Conservation (phyloP, 2,797 vertebrate genomes). For the Lacerta agilis region DNA sequence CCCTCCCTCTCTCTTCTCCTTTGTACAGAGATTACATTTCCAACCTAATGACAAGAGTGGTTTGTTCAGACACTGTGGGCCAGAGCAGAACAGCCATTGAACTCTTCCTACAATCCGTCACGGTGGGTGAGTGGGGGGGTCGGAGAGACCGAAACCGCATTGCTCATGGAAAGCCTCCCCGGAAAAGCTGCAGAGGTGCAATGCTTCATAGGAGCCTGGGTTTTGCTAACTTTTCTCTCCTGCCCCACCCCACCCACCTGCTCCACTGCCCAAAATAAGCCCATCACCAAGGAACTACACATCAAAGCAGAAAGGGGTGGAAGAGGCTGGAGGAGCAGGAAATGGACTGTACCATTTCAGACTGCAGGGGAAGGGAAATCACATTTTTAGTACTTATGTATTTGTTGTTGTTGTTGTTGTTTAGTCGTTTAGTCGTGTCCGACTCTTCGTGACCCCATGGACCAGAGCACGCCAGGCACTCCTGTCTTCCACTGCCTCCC, state of each 20-base stretch:
- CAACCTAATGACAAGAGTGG: slow-evolving; percentile 56
- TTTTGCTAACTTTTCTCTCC: rapidly evolving
- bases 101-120: slow-evolving; percentile 51
- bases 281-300: too few relatives aligned
- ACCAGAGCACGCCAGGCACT: too few relatives aligned
- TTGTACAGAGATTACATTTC: slow-evolving; percentile 64
- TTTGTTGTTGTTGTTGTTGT: too few relatives aligned
- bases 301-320: too few relatives aligned
- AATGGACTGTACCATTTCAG: background rate
- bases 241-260: background rate
- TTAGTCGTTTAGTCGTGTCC: too few relatives aligned
- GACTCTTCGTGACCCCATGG: too few relatives aligned
- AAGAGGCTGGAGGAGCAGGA: background rate
- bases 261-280: background rate
- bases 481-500: too few relatives aligned
- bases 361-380: background rate
- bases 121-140: background rate
- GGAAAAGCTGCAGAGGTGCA: rapidly evolving
- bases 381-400: too few relatives aligned
- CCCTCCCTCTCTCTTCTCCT: background rate
- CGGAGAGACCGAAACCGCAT: background rate
- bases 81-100: slow-evolving; percentile 15
- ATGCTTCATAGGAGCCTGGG: rapidly evolving
- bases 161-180: rapidly evolving
- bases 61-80: slow-evolving; percentile 35